Evolutionary conservation across 2,797 vertebrate species (phyloP), one percentile per base, ranked within the genome.

Genomic region (Cyprinodon diabolis): DNA sequence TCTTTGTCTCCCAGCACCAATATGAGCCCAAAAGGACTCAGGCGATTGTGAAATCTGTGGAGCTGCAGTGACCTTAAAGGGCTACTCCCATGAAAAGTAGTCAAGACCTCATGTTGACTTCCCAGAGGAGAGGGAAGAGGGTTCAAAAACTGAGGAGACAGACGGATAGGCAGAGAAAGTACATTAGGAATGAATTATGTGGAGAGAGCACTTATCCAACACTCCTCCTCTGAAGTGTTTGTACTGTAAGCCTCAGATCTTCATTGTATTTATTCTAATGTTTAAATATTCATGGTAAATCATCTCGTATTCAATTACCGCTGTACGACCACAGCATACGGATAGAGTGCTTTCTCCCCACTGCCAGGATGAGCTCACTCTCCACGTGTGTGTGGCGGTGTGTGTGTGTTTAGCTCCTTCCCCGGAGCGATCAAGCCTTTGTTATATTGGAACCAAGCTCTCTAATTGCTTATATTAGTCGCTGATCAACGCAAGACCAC

Each of bases 381-480:
- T 79, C 54, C 78, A 52, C 82, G 60, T 74, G 67, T 67, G 74
- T 62, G 66, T 56, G 15, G 12, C 30, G 30, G n/a, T 37, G n/a
- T 48, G 43, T 60, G 71, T 65, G 74, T 51, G 66, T 69, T 91
- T 90, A 91, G 88, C 86, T 88, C 85, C 87, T 89, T 94, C 93
- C 94, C 92, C 75, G 91, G 86, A 95, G 94, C 94, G 94, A 93
- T 93, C 72, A 93, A 93, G 95, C 95, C 94, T 94, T 93, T 94
- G 89, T 93, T 95, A 95, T 96, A 95, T 95, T 96, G 95, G 94
- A 96, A 96, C 93, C 92, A 92, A 93, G 94, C 94, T 92, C 94
- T 96, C 95, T 96, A 96, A 96, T 96, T 96, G 95, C 91, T 93
- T 95, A 95, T 96, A 95, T 95, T 95, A 95, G 95, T 94, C 93